Percentiles rank a stretch among this genome's conserved stretches.
Conservation (phyloP, 2,797 vertebrate genomes). For the Hoplostethus mediterraneus region DNA sequence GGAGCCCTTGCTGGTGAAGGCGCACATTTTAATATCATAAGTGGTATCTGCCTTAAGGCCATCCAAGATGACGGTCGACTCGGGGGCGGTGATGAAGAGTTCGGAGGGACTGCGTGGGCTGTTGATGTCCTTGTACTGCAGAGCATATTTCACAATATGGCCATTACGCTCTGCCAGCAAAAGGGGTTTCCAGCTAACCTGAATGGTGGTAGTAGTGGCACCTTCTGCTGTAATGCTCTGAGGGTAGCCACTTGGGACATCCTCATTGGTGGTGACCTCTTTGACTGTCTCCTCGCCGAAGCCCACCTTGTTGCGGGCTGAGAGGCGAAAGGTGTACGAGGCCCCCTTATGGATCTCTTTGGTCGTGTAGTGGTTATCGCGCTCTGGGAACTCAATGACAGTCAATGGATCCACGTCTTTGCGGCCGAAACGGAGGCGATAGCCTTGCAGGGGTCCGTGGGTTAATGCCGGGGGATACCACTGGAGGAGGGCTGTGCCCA, state of each 20-base stretch:
- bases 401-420: constrained; percentile 93
- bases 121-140: constrained; percentile 99
- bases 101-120: constrained; percentile 94
- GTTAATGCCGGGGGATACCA: constrained; percentile 96
- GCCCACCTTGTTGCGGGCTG: constrained; percentile 98
- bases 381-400: constrained; percentile 94
- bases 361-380: constrained; percentile 97
- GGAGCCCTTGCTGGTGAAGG: constrained; percentile 99
- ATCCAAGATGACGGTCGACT: constrained; percentile 92
- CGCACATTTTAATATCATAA: constrained; percentile 99
- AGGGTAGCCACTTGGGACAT: constrained; percentile 94
- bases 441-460: constrained; percentile 94
- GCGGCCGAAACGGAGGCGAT: constrained; percentile 95
- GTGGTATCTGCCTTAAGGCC: constrained; percentile 98
- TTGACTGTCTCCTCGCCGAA: constrained; percentile 98
- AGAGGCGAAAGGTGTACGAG: constrained; percentile 94
- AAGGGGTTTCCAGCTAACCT: constrained; percentile 94
- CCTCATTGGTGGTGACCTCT: constrained; percentile 95
- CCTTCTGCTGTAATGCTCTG: constrained; percentile 93
- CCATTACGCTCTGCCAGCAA: constrained; percentile 95
- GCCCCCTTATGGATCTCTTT: constrained; percentile 98
- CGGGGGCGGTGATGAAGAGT: constrained; percentile 93
- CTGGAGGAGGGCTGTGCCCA: constrained; percentile 98
- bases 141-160: constrained; percentile 93
- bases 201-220: constrained; percentile 92